Percentiles rank a stretch among this genome's conserved stretches.
These are phyloP conservation scores for Lepetodrilus schrolli DNA, from an alignment of 2,888 invertebrate species.

Conservation along the genomic window DNA sequence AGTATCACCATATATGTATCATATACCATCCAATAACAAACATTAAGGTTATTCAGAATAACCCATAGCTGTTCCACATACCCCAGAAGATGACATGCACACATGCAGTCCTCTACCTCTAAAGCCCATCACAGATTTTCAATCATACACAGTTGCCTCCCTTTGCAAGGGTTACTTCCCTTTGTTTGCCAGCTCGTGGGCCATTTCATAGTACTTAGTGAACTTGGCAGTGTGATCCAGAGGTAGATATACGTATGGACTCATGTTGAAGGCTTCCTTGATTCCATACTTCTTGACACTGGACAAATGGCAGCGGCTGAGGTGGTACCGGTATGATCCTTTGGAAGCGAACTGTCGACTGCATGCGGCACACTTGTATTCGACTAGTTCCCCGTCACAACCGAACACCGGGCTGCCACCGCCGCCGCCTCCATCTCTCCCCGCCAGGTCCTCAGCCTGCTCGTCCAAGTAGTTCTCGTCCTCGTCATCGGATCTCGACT, in stretches of 20 bases:
- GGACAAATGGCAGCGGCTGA: slow-evolving; percentile 78
- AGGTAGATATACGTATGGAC: slow-evolving; percentile 73
- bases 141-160: too few relatives aligned
- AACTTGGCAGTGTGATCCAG: slow-evolving; percentile 83
- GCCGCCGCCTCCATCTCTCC: slow-evolving; percentile 46
- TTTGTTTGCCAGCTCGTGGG: slow-evolving; percentile 97
- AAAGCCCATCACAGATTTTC: too few relatives aligned
- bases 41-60: too few relatives aligned
- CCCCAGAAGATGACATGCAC: too few relatives aligned
- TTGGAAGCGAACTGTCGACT: slow-evolving; percentile 90
- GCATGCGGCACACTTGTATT: slow-evolving; percentile 70
- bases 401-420: slow-evolving; percentile 51
- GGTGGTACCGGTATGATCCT: slow-evolving; percentile 95
- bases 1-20: too few relatives aligned
- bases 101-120: too few relatives aligned
- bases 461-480: slow-evolving; percentile 33
- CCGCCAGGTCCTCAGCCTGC: slow-evolving; percentile 40
- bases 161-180: slow-evolving; percentile 55
- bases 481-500: slow-evolving; percentile 31
- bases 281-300: slow-evolving; percentile 70
- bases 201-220: slow-evolving; percentile 97
- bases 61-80: too few relatives aligned
- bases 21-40: too few relatives aligned
- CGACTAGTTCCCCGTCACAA: slow-evolving; percentile 56
- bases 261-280: slow-evolving; percentile 71